A percentile compares a stretch with the other conserved stretches of the same genome.
Evolutionary conservation across 2,888 invertebrate genomes (phyloP).

Genomic region (Subacronicta megacephala): DNA sequence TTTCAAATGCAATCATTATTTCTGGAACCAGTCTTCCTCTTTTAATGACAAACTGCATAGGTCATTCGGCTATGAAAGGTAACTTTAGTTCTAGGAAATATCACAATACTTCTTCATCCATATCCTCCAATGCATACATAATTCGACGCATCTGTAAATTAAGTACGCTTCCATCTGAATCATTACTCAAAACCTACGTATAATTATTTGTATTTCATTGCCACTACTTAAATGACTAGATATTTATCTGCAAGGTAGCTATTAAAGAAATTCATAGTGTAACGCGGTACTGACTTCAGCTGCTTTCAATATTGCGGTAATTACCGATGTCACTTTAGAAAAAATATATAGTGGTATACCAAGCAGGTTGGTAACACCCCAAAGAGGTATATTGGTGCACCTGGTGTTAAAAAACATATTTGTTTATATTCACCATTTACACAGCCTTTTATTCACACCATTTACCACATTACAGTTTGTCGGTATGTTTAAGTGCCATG

Average conservation of each 20-base stretch:
- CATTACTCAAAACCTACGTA: background rate
- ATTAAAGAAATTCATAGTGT: conserved; percentile 25
- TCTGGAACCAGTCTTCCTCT: too few species aligned
- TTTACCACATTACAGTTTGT: too few species aligned
- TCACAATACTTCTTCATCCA: too few species aligned
- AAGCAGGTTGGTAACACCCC: conserved; percentile 39
- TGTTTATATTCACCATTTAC: conserved; percentile 21
- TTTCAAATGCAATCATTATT: too few species aligned
- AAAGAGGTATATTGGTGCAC: conserved; percentile 19
- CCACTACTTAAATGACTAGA: background rate
- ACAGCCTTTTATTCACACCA: too few species aligned
- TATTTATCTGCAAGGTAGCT: background rate
- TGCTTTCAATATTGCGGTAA: conserved; percentile 23
- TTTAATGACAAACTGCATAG: too few species aligned
- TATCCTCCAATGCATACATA: too few species aligned
- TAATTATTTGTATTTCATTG: background rate
- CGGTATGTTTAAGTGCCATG: too few species aligned
- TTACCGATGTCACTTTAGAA: conserved; percentile 7
- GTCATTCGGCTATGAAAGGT: too few species aligned
- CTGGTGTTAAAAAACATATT: conserved; percentile 24
- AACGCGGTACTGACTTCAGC: conserved; percentile 11
- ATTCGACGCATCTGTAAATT: too few species aligned
- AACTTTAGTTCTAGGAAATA: too few species aligned
- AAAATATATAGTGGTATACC: conserved; percentile 27
- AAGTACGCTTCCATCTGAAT: too few species aligned